These are phyloP conservation scores for Volucella bombylans DNA, from an alignment of 2,888 invertebrate species.

Conservation along the genomic window DNA sequence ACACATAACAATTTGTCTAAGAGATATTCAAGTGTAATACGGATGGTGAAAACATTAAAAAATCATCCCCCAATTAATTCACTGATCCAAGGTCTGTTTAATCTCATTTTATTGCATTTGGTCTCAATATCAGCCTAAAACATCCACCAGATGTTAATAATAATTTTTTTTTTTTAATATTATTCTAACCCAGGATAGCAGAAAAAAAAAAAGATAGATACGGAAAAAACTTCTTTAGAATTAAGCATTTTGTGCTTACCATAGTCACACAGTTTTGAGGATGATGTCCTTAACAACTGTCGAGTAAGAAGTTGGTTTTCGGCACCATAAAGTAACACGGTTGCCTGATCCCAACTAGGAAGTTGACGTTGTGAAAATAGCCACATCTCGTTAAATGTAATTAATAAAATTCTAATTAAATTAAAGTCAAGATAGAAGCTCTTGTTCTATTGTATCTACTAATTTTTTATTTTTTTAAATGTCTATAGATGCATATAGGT, in stretches of 20 bases:
- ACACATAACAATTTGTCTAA: too few species aligned
- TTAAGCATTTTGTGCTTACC: constrained; percentile 31
- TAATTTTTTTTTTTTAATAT: constrained; percentile 35
- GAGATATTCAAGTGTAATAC: too few species aligned
- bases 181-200: constrained; percentile 34
- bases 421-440: constrained; percentile 24
- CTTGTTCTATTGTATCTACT: too few species aligned
- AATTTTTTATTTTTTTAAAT: too few species aligned
- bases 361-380: constrained; percentile 13
- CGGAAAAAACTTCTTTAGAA: constrained; percentile 29
- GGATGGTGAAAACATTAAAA: not conserved
- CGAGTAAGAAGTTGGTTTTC: constrained; percentile 48
- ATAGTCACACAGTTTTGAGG: constrained; percentile 3
- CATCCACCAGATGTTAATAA: constrained; percentile 57
- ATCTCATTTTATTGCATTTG: constrained; percentile 59
- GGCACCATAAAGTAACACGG: constrained; percentile 63
- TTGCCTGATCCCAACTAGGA: constrained; percentile 43
- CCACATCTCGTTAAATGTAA: constrained; percentile 45
- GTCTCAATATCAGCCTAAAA: constrained; percentile 42
- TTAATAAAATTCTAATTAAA: constrained; percentile 58
- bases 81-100: constrained; percentile 29
- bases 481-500: too few species aligned
- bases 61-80: constrained; percentile 21
- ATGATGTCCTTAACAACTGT: constrained; percentile 35
- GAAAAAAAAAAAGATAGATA: constrained; percentile 1